phyloP scores from a whole-genome alignment of 2,888 invertebrate genomes.

The Pyrgus malvae region DNA sequence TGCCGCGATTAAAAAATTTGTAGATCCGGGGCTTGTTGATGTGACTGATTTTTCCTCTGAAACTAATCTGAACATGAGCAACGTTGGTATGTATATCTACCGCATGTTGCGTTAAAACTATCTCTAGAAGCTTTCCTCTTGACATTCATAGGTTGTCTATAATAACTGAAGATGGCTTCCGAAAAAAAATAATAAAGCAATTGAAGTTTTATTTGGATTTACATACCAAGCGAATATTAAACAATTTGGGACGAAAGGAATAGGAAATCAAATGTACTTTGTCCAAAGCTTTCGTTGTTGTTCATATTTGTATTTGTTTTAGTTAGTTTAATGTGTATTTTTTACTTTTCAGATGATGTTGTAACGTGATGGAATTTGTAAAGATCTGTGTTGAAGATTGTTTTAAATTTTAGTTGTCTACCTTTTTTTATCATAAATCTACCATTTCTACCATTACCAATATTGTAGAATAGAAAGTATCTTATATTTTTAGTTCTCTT shows the following conservation, averaged over 20 bases:
- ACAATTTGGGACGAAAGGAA: background rate
- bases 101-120: background rate
- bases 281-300: conserved; percentile 6
- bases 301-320: background rate
- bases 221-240: background rate
- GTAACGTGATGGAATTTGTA: background rate
- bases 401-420: too few species aligned
- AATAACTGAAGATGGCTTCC: too few species aligned
- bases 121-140: background rate
- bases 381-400: too few species aligned
- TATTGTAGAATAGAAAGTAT: too few species aligned
- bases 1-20: too few species aligned
- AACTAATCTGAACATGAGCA: background rate
- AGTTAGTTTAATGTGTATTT: background rate
- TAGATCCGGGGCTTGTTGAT: too few species aligned
- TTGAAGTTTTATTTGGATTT: background rate
- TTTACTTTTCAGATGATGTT: background rate
- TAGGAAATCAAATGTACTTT: background rate
- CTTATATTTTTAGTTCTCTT: too few species aligned
- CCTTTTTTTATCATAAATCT: too few species aligned
- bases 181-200: background rate
- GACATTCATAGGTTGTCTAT: background rate
- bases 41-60: background rate
- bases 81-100: background rate
- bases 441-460: too few species aligned